Evolutionary conservation across 2,888 invertebrate species (phyloP).

Genomic region (Drosophila meridionalis): DNA sequence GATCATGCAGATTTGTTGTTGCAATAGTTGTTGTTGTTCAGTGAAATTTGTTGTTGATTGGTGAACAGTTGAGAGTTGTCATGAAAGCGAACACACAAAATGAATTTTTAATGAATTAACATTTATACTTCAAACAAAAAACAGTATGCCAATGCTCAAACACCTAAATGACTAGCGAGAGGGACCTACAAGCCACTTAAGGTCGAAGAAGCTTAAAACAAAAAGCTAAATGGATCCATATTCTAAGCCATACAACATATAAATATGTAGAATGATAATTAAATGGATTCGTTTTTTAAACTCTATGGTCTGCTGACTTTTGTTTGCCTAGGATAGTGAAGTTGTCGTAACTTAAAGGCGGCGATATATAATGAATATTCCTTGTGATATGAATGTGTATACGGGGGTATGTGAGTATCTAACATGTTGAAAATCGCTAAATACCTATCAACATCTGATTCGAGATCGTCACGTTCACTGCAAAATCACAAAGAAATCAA

Average conservation of each 20-base stretch:
- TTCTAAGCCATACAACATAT: neutral
- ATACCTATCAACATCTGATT: constrained; percentile 75
- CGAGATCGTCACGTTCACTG: constrained; percentile 75
- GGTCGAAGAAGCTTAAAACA: neutral
- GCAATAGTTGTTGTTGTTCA: constrained; percentile 28
- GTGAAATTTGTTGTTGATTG: constrained; percentile 50
- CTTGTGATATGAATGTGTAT: neutral
- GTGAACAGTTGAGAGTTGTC: constrained; percentile 31
- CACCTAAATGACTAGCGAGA: neutral
- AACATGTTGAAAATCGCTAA: constrained; percentile 35
- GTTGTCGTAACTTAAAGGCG: neutral
- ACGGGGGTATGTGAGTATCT: constrained; percentile 10
- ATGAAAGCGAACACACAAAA: constrained; percentile 59
- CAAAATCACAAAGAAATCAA: constrained; percentile 76
- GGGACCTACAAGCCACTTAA: neutral
- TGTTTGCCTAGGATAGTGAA: neutral
- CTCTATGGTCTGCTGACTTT: neutral
- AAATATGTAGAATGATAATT: neutral
- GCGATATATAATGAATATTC: constrained; percentile 1
- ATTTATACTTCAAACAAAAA: neutral
- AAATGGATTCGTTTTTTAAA: neutral
- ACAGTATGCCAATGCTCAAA: neutral
- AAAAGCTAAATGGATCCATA: neutral
- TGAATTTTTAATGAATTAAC: constrained; percentile 35
- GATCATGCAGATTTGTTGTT: constrained; percentile 28